phyloP scores from a whole-genome alignment of 2,113 vertebrate species.

The Acanthisitta chloris region DNA sequence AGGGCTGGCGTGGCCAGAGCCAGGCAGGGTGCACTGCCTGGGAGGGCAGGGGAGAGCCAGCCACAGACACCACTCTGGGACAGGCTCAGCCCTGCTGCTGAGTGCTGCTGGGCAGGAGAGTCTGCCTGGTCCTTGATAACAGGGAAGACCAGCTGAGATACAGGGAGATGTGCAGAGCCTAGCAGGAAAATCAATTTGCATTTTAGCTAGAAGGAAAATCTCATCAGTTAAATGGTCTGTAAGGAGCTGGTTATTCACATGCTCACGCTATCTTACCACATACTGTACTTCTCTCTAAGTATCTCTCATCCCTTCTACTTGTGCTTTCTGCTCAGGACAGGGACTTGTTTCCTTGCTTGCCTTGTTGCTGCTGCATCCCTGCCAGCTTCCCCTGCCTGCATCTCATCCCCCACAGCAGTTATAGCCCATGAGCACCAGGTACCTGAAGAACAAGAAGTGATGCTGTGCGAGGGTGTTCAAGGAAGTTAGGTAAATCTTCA shows the following conservation, averaged over 20 bases:
- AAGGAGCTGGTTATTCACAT: neutral
- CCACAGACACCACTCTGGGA: accelerated
- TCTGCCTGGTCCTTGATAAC: neutral
- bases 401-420: neutral
- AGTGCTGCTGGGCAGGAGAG: accelerated
- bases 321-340: neutral
- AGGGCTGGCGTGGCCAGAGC: accelerated
- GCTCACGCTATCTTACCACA: neutral
- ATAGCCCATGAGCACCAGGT: neutral
- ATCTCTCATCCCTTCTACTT: neutral
- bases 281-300: neutral
- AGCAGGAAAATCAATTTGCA: neutral
- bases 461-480: neutral
- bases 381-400: neutral
- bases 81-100: accelerated
- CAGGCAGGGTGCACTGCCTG: accelerated
- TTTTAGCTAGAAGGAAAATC: neutral
- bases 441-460: neutral
- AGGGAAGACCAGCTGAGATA: neutral
- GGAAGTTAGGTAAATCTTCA: neutral
- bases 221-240: neutral
- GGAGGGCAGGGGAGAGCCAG: accelerated
- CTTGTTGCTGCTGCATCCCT: neutral
- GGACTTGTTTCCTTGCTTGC: neutral
- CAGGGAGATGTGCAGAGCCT: neutral